Percentiles rank a stretch among this genome's conserved stretches.
These are phyloP conservation scores for Azemiops feae DNA, from an alignment of 2,113 vertebrate species.

Conservation along the genomic window DNA sequence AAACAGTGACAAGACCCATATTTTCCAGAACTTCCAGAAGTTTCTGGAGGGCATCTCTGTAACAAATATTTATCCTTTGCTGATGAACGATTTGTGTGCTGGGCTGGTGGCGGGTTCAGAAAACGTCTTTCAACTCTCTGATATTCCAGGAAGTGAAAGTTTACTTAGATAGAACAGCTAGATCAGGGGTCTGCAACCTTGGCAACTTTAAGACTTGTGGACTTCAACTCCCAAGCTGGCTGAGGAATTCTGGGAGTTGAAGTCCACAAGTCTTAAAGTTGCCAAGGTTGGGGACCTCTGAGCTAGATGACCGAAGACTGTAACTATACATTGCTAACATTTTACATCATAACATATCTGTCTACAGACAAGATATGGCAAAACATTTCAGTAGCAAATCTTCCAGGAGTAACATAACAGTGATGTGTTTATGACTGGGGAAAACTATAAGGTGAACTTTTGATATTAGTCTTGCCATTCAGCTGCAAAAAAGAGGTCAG, in stretches of 20 bases:
- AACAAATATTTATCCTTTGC: no score
- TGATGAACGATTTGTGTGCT: no score
- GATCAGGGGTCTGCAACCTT: no score
- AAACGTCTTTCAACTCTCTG: not conserved
- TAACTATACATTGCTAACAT: not conserved
- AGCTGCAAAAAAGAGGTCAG: not conserved
- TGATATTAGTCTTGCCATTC: conserved; percentile 1
- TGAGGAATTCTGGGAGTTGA: no score
- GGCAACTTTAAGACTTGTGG: no score
- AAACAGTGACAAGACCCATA: no score
- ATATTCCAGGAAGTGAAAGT: not conserved
- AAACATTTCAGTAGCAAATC: conserved; percentile 4
- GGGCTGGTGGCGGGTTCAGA: not conserved
- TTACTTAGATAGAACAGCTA: no score
- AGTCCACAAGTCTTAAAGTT: no score
- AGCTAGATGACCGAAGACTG: not conserved
- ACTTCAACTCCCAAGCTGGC: no score
- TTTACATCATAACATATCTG: not conserved
- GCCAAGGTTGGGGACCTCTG: no score
- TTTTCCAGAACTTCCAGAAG: no score
- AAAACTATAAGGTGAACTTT: conserved; percentile 13
- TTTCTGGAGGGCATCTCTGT: no score
- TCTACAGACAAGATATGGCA: not conserved
- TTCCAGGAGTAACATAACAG: not conserved
- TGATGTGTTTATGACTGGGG: conserved; percentile 8